Evolutionary conservation across 2,888 invertebrate species (phyloP), one percentile per base, ranked within the genome.

Genomic region (Anoplius nigerrimus): DNA sequence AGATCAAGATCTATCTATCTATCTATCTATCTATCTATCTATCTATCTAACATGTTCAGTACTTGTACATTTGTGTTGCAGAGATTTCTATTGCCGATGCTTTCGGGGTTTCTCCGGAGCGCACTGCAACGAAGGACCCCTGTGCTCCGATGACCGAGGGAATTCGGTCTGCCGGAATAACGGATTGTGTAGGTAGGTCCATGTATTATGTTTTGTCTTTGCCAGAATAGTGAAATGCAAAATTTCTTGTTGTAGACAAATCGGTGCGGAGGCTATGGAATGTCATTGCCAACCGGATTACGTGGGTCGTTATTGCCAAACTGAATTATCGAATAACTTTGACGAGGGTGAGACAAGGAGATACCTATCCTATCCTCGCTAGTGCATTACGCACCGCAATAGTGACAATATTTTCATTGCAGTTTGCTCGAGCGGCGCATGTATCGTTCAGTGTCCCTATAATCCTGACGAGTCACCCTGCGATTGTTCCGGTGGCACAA

Each of bases 151-250:
- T 65, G 90, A 91, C 52, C 91, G 91, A 68, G 90, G 90, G 67
- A 89, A 90, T 82, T 79, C 84, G 68, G 92, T 94, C 85, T 97
- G 97, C 89, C 92, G 93, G 88, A 96, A 96, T 83, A 95, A 94
- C 45, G 96, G 95, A 70, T 93, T 92, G 58, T 97, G 97, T 93
- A 93, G 95, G 97, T 97, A 92, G 27, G 70, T 22, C n/a, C n/a
- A n/a, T n/a, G 43, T n/a, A 21, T 5, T 34, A 34, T 6, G 11
- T 2, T 8, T 34, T 13, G 4, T 13, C 11, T 34, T 34, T 1
- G 11, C 4, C 8, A 27, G 11, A 15, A 43, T 55, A 8, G n/a
- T 6, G 16, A 43, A 0, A 16, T 51, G 20, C 13, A 21, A 51
- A 22, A 58, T 48, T 1, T 54, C 18, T 2, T 42, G 78, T 90